Base-by-base conservation (phyloP, 2,797 vertebrate species). In the Melanotaenia parkinsoni region DNA sequence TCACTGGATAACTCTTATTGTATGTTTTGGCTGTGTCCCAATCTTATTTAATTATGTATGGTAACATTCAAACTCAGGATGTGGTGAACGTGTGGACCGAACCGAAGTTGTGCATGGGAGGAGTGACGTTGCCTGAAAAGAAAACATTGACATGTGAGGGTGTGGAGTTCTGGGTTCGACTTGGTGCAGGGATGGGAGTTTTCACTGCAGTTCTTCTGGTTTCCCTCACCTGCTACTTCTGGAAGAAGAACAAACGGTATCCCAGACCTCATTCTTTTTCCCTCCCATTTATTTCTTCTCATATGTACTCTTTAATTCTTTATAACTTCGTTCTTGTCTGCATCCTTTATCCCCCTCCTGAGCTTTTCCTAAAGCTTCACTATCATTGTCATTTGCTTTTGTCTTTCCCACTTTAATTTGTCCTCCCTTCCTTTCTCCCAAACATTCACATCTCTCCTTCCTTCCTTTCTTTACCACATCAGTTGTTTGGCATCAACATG, bases 211-310 rank as follows among this genome's bases (percentile, higher is more conserved):
- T 96, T 75, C 90, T 99, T 54, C 96, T 99, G 18, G 76, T 98
- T 83, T 96, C 95, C 60, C 93, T 99, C 82, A 99, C 96, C 72
- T 99, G 96, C 88, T 98, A 98, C 91, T 98, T 99, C 93, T 99
- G 98, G 98, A 99, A 99, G 83, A 99, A 99, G 86, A 99, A 99
- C 88, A 96, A 97, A 89, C 96, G 97, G 98, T 99, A 90, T 4
- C 12, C 13, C 35, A 10, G 14, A 20, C 0, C 12, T 57, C 18
- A 7, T 47, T 26, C 12, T 28, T 14, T 12, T 32, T 56, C 6
- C 18, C 12, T 6, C 1, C 13, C 3, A 11, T 40, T 67, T 28
- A 16, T 51, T 58, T 28, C 0, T 22, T 51, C 45, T 47, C 20
- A 47, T n/a, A 47, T 47, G 20, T 47, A 18, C 40, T 16, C 5